phyloP scores from a whole-genome alignment of 2,797 vertebrate species.

The Crax fasciolata region DNA sequence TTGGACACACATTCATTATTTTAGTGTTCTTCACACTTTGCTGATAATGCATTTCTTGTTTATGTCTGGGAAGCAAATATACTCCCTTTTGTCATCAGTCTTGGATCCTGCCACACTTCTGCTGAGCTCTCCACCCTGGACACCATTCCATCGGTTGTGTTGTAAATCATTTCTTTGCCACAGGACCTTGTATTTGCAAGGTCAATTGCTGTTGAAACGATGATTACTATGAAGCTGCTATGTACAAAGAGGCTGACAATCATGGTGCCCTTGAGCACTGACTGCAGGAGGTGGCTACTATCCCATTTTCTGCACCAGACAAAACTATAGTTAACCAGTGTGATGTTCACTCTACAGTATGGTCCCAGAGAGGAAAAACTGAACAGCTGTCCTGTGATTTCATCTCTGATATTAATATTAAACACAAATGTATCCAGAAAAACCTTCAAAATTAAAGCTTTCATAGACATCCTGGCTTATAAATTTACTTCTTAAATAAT shows the following conservation, averaged over 20 bases:
- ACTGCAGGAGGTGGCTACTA: constrained; percentile 22
- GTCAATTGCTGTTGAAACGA: constrained; percentile 67
- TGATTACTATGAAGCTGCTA: constrained; percentile 60
- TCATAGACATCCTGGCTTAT: not conserved
- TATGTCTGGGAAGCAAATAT: constrained; percentile 26
- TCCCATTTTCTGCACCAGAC: not conserved
- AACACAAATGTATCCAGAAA: not conserved
- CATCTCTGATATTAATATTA: not conserved
- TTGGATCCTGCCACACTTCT: constrained; percentile 3
- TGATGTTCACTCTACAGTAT: not conserved
- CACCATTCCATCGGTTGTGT: constrained; percentile 7
- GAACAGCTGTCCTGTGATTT: not conserved
- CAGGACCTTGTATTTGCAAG: constrained; percentile 62
- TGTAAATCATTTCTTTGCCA: constrained; percentile 56
- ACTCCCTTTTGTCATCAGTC: constrained; percentile 3
- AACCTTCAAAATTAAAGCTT: not conserved
- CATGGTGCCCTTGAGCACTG: constrained; percentile 56
- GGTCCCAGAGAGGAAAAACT: not conserved
- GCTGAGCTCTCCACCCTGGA: constrained; percentile 9
- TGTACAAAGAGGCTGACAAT: constrained; percentile 35
- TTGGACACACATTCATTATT: not conserved
- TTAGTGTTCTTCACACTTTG: constrained; percentile 52
- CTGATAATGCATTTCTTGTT: constrained; percentile 46
- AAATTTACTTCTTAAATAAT: not conserved
- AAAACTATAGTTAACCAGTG: not conserved